A percentile compares a stretch with the other conserved stretches of the same genome.
These are phyloP conservation scores for Phocides pigmalion DNA, from an alignment of 1,140 invertebrate genomes.

Conservation along the genomic window DNA sequence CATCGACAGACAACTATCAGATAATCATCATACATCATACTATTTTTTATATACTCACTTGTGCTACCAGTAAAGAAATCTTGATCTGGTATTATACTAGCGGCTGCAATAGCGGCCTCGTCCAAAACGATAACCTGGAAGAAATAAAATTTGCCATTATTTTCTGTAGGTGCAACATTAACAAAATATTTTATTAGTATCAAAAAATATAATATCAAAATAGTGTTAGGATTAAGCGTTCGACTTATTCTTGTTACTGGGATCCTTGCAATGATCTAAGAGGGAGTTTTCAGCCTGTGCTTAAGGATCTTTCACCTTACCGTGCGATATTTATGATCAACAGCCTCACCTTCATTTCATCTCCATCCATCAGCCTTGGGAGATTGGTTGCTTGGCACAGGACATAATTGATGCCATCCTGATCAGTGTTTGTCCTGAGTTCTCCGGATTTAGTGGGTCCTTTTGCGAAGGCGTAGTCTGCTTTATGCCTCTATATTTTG, in stretches of 20 bases:
- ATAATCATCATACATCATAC: too few species aligned
- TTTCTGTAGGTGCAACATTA: too few species aligned
- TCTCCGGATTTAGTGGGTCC: background rate
- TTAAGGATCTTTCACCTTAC: too few species aligned
- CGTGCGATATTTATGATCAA: background rate
- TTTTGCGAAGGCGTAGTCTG: background rate
- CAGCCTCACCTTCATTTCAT: background rate
- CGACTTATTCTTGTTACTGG: too few species aligned
- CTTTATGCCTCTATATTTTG: background rate
- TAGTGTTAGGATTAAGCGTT: too few species aligned
- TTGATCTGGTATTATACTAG: conserved; percentile 79
- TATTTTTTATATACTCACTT: conserved; percentile 53
- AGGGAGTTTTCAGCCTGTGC: too few species aligned
- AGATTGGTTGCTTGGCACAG: background rate
- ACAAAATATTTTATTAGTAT: too few species aligned
- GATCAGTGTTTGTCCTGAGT: background rate
- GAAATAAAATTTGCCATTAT: background rate
- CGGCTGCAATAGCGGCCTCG: conserved; percentile 79
- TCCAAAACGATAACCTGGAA: conserved; percentile 78
- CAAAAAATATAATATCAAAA: too few species aligned
- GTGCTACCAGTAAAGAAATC: conserved; percentile 68
- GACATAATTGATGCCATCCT: background rate
- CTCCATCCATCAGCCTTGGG: background rate
- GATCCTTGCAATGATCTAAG: too few species aligned
- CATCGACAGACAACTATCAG: too few species aligned